phyloP scores from a whole-genome alignment of 2,113 vertebrate species.

The Dipodomys ordii region DNA sequence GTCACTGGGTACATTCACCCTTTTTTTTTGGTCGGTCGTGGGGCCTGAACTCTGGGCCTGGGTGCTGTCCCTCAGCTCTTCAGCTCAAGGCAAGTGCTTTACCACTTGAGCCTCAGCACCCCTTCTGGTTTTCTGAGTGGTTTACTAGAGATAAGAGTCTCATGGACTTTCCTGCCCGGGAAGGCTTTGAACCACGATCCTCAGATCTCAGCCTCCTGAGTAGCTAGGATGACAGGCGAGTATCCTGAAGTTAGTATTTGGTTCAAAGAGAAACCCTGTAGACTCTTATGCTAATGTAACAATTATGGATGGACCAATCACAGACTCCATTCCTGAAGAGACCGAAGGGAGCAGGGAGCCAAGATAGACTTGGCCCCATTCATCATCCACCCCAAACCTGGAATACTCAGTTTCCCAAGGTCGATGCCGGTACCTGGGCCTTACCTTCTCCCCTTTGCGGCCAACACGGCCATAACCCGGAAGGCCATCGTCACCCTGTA shows the following conservation, averaged over 20 bases:
- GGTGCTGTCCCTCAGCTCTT: too few relatives aligned
- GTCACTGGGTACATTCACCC: not conserved
- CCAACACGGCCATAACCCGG: slow-evolving; percentile 77
- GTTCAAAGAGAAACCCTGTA: not conserved
- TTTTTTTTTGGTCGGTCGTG: not conserved
- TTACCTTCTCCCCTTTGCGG: slow-evolving; percentile 84
- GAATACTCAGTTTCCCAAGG: not conserved
- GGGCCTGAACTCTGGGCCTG: too few relatives aligned
- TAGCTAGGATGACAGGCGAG: too few relatives aligned
- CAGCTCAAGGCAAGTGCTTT: too few relatives aligned
- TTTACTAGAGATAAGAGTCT: too few relatives aligned
- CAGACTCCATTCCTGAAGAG: too few relatives aligned
- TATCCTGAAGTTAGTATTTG: slow-evolving; percentile 18
- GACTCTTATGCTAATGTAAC: not conserved
- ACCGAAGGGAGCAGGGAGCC: not conserved
- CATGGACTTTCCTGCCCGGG: too few relatives aligned
- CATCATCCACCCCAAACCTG: not conserved
- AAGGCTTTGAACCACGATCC: too few relatives aligned
- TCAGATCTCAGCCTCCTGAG: too few relatives aligned
- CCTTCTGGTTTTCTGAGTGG: too few relatives aligned
- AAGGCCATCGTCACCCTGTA: slow-evolving; percentile 82
- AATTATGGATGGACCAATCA: too few relatives aligned
- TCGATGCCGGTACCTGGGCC: not conserved
- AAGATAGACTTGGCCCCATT: not conserved
- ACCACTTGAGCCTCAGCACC: too few relatives aligned